Base-by-base conservation (phyloP, 1,140 invertebrate genomes). In the Heterodera carotae region DNA sequence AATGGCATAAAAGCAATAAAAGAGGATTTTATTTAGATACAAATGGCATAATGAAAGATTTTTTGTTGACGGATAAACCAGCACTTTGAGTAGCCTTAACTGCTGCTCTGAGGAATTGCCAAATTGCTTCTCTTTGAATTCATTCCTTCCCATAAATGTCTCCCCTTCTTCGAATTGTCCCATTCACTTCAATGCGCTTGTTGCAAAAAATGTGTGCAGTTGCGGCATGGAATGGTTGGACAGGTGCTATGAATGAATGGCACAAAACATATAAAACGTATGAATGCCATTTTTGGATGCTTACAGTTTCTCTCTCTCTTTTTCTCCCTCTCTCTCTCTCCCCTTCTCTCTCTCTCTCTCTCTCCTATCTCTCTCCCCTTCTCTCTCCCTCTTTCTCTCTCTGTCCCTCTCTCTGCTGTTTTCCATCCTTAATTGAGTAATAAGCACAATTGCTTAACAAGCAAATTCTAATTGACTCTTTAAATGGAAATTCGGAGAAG, bases 1-100 rank as follows among this genome's bases (percentile, higher is more conserved):
- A 36, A 39, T 70, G 29, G 33, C 27, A 33, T 18, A 69, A 69
- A 69, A 69, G 43, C 34, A 39, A 39, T 69, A 69, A 69, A 69
- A 69, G 48, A 69, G 36, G 36, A 34, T 69, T 69, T 69, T 43
- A 22, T n/a, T 8, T 34, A 5, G 48, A 69, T n/a, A n/a, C n/a
- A 34, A 69, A 69, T 8, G 27, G 43, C 34, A 7, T 18, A 53
- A 53, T 53, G 48, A 53, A 53, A 53, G 48, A 8, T 53, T 53
- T 15, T 53, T 22, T 53, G 48, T 22, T 53, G 48, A 18, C 12
- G 48, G 48, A 4, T 10, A 53, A 53, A 53, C 48, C 48, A 53
- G 48, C 48, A 18, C 12, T 18, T 53, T 53, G 48, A 53, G 22
- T 53, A 18, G 48, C 6, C 48, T 53, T 18, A 53, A 53, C 48